phyloP scores from a whole-genome alignment of 2,888 invertebrate species.

The Smittia sp. region DNA sequence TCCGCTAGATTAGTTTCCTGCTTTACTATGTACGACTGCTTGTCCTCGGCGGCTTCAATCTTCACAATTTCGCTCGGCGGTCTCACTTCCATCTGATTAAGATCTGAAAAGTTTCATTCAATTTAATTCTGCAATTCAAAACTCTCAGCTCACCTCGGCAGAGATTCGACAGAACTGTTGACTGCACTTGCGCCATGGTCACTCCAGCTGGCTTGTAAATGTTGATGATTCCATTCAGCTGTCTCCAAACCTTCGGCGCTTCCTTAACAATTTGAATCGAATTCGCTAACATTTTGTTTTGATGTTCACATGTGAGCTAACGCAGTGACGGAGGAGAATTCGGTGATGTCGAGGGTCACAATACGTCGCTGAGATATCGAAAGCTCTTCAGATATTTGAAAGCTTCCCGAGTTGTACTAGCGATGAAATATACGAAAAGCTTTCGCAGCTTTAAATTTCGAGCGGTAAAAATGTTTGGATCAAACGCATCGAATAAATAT shows the following conservation, averaged over 20 bases:
- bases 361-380: too few species aligned
- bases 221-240: slow-evolving; percentile 72
- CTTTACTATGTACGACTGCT: slow-evolving; percentile 57
- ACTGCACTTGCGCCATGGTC: slow-evolving; percentile 57
- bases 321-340: neutral
- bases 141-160: slow-evolving; percentile 61
- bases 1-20: slow-evolving; percentile 70
- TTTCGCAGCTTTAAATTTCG: too few species aligned
- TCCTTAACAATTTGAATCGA: slow-evolving; percentile 45
- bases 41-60: slow-evolving; percentile 63
- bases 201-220: slow-evolving; percentile 73
- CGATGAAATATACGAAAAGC: too few species aligned
- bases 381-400: too few species aligned
- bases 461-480: too few species aligned
- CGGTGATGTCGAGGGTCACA: neutral
- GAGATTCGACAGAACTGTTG: slow-evolving; percentile 62
- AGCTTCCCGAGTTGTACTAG: too few species aligned
- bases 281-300: too few species aligned
- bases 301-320: too few species aligned
- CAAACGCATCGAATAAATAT: too few species aligned
- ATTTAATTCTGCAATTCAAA: slow-evolving; percentile 22
- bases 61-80: slow-evolving; percentile 59
- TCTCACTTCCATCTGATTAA: slow-evolving; percentile 66
- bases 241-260: slow-evolving; percentile 62
- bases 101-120: slow-evolving; percentile 56